Evolutionary conservation across 2,113 vertebrate species (phyloP), one percentile per base, ranked within the genome.

Genomic region (Chitala chitala): DNA sequence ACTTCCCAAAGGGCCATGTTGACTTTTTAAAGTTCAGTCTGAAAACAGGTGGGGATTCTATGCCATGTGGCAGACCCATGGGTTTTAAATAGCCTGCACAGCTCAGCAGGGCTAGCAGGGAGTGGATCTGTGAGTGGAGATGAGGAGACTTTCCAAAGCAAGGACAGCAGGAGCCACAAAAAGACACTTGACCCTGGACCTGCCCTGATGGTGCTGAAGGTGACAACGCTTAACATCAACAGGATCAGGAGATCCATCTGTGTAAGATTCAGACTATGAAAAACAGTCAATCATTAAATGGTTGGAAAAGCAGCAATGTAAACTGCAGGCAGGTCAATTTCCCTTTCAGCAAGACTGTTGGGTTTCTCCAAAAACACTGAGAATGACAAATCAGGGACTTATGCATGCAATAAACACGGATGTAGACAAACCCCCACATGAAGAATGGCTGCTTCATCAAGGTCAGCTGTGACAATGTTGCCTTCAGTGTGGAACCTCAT

Each of bases 1-100:
- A 51, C 26, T 33, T 48, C 9, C 24, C 69, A 13, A 31, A 33
- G 33, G 54, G 8, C 38, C 15, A 31, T 17, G 15, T n/a, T 24
- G 70, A 46, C 9, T 40, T 2, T 68, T 68, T 68, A 26, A 26
- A 36, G 24, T 13, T 2, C 9, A 63, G 54, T 40, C 70, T 42
- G 53, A 24, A 71, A 71, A 55, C 70, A 58, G 38, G 70, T 55
- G 70, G 70, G 31, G 70, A 58, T 72, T 72, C 53, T 20, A 59
- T 40, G 44, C 54, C 54, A 46, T 42, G 22, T 22, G 54, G 40
- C 26, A 13, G 22, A 54, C 56, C 56, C n/a, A 56, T 26, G 22
- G 70, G 53, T 55, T 72, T 72, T 72, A 72, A 72, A 72, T 58
- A 72, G 22, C 54, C 54, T 3, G 54, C 53, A 72, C 53, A 24